Evolutionary conservation across 1,140 invertebrate genomes (phyloP), one percentile per base, ranked within the genome.

Genomic region (Oedothorax gibbosus): DNA sequence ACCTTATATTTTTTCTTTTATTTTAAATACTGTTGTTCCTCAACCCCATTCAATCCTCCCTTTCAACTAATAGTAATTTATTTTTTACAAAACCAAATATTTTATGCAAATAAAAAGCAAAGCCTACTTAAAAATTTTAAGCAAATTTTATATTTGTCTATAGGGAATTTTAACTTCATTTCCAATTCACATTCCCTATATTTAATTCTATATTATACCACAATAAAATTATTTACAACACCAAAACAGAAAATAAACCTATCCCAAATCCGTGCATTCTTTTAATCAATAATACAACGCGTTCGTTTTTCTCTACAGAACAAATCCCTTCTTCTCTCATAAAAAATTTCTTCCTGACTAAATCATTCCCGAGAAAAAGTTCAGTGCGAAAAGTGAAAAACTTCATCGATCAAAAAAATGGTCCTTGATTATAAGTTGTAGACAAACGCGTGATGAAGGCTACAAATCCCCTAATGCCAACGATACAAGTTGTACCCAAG

Each of bases 341-440:
- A 49, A 77, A 77, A 21, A 51, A 64, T 77, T 79, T 79, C 53
- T 79, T 79, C 66, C 35, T 66, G 64, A 79, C 77, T 65, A 14
- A 79, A 79, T 54, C 77, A 66, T 79, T 79, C 77, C 49, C 68
- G n/a, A 68, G 50, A 49, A 20, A 53, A 18, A 49, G 49, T 54
- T 68, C 53, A 53, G 14, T 66, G 7, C 51, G 0, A n/a, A 54
- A 64, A 57, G 65, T 68, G 51, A 66, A 57, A 79, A 79, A 79
- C 65, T 49, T 66, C 77, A 68, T 79, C 77, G 51, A 79, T 79
- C 77, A 79, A 79, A 79, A 79, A 79, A 79, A 79, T 79, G 64
- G 20, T 79, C 77, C 77, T 79, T 68, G 77, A 79, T 79, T 79
- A 68, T 56, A 79, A 79, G 77, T 79, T 79, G 77, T 68, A 54